phyloP scores from a whole-genome alignment of 2,888 invertebrate species.

The Conistra vaccinii region DNA sequence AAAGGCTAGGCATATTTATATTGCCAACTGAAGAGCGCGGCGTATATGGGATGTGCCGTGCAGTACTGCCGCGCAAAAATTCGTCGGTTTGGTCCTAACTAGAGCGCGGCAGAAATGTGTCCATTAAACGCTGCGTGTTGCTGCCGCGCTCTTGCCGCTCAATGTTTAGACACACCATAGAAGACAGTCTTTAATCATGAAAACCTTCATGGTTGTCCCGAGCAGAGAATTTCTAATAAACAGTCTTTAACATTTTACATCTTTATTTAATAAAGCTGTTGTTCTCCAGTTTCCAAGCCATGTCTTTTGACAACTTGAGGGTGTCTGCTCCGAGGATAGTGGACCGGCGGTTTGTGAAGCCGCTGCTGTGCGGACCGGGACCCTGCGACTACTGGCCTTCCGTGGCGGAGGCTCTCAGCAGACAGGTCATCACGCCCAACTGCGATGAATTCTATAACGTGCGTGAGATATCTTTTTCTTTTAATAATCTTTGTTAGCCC shows the following conservation, averaged over 20 bases:
- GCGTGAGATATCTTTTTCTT: slow-evolving; percentile 54
- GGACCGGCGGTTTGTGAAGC: slow-evolving; percentile 78
- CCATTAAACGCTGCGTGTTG: too few species aligned
- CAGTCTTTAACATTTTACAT: too few species aligned
- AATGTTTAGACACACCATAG: too few species aligned
- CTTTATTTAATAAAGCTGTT: neutral
- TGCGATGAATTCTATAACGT: slow-evolving; percentile 83
- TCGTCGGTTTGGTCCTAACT: too few species aligned
- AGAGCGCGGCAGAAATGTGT: too few species aligned
- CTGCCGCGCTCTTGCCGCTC: too few species aligned
- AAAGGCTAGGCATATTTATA: too few species aligned
- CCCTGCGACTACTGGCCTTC: slow-evolving; percentile 84
- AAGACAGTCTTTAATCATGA: neutral
- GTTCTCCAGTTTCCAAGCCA: slow-evolving; percentile 45
- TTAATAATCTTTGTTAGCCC: too few species aligned
- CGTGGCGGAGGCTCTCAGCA: slow-evolving; percentile 78
- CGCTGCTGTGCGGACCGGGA: slow-evolving; percentile 83
- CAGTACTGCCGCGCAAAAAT: too few species aligned
- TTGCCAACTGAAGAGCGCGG: too few species aligned
- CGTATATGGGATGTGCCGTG: too few species aligned
- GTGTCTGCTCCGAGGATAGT: slow-evolving; percentile 78
- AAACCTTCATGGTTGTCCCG: neutral
- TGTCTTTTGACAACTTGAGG: slow-evolving; percentile 71
- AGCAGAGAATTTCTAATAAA: neutral
- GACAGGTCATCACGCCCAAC: slow-evolving; percentile 77